Evolutionary conservation across 2,113 vertebrate species (phyloP), one percentile per base, ranked within the genome.

Genomic region (Oceanites oceanicus): DNA sequence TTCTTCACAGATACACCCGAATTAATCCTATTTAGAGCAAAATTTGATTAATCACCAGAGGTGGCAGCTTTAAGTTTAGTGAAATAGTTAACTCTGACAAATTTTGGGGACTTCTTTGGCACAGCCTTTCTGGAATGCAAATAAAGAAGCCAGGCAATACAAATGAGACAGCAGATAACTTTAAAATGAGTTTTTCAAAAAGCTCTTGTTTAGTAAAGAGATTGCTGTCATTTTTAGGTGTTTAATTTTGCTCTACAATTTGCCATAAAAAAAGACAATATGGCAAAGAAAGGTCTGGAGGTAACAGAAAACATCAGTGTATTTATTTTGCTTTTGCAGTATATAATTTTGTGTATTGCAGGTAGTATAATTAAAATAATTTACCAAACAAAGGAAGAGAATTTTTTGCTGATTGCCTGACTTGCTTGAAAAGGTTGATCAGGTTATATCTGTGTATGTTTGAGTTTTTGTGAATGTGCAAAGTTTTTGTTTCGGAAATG

Each of bases 1-100:
- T 97, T 97, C 96, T 97, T 98, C 96, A 94, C 95, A 96, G 93
- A 97, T 97, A 97, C 92, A 97, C 94, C 91, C 44, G 8, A 98
- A 98, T 98, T 98, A 98, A 98, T 98, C 97, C 97, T 96, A 97
- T 98, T 98, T 98, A 98, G 96, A 97, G 68, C 58, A 97, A 95
- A 98, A 97, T 98, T 97, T 97, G 97, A 98, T 98, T 98, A 98
- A 98, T 98, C 96, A 97, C 92, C 91, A 94, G 93, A 96, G 96
- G 94, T 97, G 91, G 90, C 92, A 97, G 78, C 56, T 97, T 90
- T 92, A 97, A 97, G 94, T 98, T 98, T 93, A 89, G 88, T 89
- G 92, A 89, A 97, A 97, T 91, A 94, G 95, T 97, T 96, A 96
- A 96, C 92, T 80, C 84, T 93, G 96, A 96, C 65, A 95, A 91